These are phyloP conservation scores for Agrotis exclamationis DNA, from an alignment of 2,888 invertebrate genomes.

Conservation along the genomic window DNA sequence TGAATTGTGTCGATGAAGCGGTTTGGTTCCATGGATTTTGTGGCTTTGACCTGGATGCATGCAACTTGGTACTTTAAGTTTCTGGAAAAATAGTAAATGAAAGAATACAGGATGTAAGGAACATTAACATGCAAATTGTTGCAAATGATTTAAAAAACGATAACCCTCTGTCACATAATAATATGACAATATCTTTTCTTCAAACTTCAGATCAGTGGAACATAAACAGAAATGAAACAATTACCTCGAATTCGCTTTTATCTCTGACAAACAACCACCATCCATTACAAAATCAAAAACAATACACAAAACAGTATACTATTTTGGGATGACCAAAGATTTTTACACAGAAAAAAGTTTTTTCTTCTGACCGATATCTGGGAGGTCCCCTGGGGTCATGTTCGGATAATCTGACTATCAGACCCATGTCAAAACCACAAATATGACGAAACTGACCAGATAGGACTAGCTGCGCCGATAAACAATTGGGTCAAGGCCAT, in stretches of 20 bases:
- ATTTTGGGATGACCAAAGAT: slow-evolving; percentile 11
- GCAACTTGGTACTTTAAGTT: neutral
- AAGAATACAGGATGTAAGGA: neutral
- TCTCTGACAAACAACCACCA: neutral
- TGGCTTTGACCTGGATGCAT: slow-evolving; percentile 40
- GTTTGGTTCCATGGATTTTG: slow-evolving; percentile 31
- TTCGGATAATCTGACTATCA: slow-evolving; percentile 43
- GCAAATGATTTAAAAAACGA: too few relatives aligned
- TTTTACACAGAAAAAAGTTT: slow-evolving; percentile 5
- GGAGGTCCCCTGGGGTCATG: slow-evolving; percentile 52
- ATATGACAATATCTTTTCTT: neutral
- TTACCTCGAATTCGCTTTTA: slow-evolving; percentile 4
- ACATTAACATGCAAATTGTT: too few relatives aligned
- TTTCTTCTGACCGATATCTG: slow-evolving; percentile 33
- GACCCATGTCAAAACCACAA: slow-evolving; percentile 28
- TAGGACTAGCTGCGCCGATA: slow-evolving; percentile 47
- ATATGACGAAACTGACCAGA: slow-evolving; percentile 66
- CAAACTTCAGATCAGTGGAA: slow-evolving; percentile 18
- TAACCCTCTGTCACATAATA: neutral
- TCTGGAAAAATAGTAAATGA: neutral
- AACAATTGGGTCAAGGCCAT: slow-evolving; percentile 67
- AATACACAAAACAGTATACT: slow-evolving; percentile 18
- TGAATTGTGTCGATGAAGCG: slow-evolving; percentile 54
- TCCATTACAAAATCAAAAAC: slow-evolving; percentile 4
- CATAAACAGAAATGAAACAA: neutral